These are phyloP conservation scores for Diplosoma virens DNA, from an alignment of 23 tunicate genomes.

Conservation along the genomic window DNA sequence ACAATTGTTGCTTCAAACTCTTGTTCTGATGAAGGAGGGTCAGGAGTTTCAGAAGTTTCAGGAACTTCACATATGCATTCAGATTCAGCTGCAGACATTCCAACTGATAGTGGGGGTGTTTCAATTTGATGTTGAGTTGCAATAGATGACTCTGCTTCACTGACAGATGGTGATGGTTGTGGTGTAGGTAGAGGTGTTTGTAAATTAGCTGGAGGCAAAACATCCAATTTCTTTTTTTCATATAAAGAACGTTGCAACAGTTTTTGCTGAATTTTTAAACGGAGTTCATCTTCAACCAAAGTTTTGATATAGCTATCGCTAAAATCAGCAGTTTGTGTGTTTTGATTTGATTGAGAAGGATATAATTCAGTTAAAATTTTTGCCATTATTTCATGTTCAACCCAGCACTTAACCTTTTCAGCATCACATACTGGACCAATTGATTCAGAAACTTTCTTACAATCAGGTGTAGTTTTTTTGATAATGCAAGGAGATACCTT, in stretches of 20 bases:
- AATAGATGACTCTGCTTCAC: background rate
- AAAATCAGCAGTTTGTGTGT: background rate
- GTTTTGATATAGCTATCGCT: background rate
- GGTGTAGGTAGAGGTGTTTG: constrained; percentile 26
- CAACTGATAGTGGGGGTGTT: constrained; percentile 46
- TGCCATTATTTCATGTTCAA: constrained; percentile 89
- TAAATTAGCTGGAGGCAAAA: background rate
- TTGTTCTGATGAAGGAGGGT: background rate
- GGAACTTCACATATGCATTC: background rate
- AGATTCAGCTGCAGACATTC: constrained; percentile 41
- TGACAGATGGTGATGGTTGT: background rate
- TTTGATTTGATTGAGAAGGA: constrained; percentile 9
- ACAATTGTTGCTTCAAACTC: background rate
- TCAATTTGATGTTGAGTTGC: background rate
- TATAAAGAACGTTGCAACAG: background rate
- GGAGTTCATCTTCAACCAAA: constrained; percentile 13
- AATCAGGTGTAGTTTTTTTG: background rate
- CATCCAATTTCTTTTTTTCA: background rate
- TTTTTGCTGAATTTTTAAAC: background rate
- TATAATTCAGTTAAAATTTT: constrained; percentile 59
- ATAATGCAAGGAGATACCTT: background rate
- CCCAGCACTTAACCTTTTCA: constrained; percentile 42
- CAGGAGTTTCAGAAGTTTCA: background rate
- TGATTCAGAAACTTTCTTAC: background rate
- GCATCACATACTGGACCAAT: background rate